A percentile compares a stretch with the other conserved stretches of the same genome.
Evolutionary conservation across 2,888 invertebrate species (phyloP).

Genomic region (Torymus tubicola): DNA sequence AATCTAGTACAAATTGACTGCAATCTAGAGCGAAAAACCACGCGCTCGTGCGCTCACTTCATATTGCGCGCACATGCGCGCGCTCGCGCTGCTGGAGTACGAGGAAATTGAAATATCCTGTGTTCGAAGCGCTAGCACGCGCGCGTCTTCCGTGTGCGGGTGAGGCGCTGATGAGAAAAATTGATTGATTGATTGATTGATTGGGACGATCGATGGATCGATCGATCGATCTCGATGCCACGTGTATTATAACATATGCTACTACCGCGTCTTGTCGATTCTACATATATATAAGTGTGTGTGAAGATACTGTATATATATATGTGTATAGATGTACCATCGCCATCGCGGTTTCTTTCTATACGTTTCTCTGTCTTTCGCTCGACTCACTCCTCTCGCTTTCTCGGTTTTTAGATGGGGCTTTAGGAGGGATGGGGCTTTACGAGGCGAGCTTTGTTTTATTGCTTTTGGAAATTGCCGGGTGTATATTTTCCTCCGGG

Average conservation of each 20-base stretch:
- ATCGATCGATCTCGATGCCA: constrained; percentile 5
- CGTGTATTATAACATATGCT: too few relatives aligned
- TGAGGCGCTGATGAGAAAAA: background rate
- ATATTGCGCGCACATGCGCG: background rate
- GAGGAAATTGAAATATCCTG: constrained; percentile 55
- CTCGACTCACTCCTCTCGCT: background rate
- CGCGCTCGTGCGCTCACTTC: background rate
- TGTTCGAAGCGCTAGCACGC: constrained; percentile 4
- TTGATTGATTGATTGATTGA: constrained; percentile 45
- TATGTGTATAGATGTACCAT: too few relatives aligned
- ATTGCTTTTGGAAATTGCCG: constrained; percentile 46
- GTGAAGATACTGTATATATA: too few relatives aligned
- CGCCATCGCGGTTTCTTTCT: background rate
- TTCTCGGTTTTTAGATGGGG: constrained; percentile 3
- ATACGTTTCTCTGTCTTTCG: background rate
- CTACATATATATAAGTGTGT: too few relatives aligned
- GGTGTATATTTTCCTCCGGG: constrained; percentile 22
- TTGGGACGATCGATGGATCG: too few relatives aligned
- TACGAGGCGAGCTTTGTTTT: constrained; percentile 41
- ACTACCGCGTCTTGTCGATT: too few relatives aligned
- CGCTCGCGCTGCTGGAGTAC: background rate
- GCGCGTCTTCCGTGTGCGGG: constrained; percentile 8
- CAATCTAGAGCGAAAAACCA: too few relatives aligned
- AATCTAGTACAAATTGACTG: background rate
- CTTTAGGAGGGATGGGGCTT: constrained; percentile 1